Evolutionary conservation across 1,140 invertebrate genomes (phyloP).

Genomic region (Euglossa dilemma): DNA sequence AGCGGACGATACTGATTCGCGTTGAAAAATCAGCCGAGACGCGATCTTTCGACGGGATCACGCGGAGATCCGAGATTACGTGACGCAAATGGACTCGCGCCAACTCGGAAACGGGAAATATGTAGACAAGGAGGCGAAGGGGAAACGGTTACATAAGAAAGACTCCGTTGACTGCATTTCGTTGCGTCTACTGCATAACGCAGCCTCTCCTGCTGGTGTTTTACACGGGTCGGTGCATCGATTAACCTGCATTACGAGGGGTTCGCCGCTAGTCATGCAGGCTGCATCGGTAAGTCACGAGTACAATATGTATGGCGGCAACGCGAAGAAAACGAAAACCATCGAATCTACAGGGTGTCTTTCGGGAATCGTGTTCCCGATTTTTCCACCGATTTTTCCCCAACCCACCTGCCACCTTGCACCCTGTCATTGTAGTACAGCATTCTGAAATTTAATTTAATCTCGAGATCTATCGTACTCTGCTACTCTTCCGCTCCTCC

Average conservation of each 20-base stretch:
- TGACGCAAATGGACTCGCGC: neutral
- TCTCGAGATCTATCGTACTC: no score
- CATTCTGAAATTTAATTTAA: neutral
- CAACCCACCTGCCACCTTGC: neutral
- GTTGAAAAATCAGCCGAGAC: no score
- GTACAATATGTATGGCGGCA: slow-evolving; percentile 50
- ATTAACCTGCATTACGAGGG: slow-evolving; percentile 74
- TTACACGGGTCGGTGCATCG: slow-evolving; percentile 77
- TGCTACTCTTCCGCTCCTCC: no score
- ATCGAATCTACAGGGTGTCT: slow-evolving; percentile 33
- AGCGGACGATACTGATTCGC: no score
- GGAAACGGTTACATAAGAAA: slow-evolving; percentile 63
- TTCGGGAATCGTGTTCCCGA: neutral
- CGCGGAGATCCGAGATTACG: neutral
- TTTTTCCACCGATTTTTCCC: neutral
- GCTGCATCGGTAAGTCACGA: slow-evolving; percentile 69
- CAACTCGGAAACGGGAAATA: slow-evolving; percentile 55
- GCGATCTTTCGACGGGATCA: neutral
- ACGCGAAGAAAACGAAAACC: slow-evolving; percentile 45
- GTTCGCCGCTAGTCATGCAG: slow-evolving; percentile 67
- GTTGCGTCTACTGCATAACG: slow-evolving; percentile 57
- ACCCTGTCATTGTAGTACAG: no score
- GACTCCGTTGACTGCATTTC: slow-evolving; percentile 55
- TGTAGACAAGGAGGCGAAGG: slow-evolving; percentile 1
- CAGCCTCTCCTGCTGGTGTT: slow-evolving; percentile 61